These are phyloP conservation scores for Caerostris darwini DNA, from an alignment of 1,140 invertebrate genomes.

Conservation along the genomic window DNA sequence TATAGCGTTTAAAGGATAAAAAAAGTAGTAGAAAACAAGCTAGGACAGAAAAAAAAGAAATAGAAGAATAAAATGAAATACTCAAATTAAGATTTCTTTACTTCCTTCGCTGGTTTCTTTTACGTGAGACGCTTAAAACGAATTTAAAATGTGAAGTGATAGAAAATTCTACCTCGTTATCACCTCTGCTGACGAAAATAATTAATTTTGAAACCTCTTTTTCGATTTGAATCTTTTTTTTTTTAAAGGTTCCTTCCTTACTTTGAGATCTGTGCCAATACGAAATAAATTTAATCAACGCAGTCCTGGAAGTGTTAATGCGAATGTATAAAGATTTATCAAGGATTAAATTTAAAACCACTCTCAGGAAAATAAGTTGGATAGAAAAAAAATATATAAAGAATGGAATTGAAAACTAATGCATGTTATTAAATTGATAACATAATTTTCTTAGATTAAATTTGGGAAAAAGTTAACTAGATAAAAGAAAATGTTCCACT, in stretches of 20 bases:
- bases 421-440: too few relatives aligned
- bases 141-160: not conserved
- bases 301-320: not conserved
- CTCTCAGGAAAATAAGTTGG: too few relatives aligned
- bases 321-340: not conserved
- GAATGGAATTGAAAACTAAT: too few relatives aligned
- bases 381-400: too few relatives aligned
- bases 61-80: conserved; percentile 21
- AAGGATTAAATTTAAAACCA: not conserved
- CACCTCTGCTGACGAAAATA: conserved; percentile 22
- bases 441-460: too few relatives aligned
- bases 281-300: conserved; percentile 10
- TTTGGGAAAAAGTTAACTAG: too few relatives aligned
- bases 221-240: conserved; percentile 9
- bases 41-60: not conserved
- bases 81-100: not conserved
- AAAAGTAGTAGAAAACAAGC: not conserved
- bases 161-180: conserved; percentile 23
- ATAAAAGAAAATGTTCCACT: too few relatives aligned
- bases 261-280: not conserved
- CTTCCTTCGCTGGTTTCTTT: not conserved
- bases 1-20: conserved; percentile 19
- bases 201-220: conserved; percentile 40
- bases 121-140: not conserved
- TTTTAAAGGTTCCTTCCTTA: too few relatives aligned